Conservation (phyloP, 2,888 invertebrate genomes). For the Caenorhabditis angaria region DNA sequence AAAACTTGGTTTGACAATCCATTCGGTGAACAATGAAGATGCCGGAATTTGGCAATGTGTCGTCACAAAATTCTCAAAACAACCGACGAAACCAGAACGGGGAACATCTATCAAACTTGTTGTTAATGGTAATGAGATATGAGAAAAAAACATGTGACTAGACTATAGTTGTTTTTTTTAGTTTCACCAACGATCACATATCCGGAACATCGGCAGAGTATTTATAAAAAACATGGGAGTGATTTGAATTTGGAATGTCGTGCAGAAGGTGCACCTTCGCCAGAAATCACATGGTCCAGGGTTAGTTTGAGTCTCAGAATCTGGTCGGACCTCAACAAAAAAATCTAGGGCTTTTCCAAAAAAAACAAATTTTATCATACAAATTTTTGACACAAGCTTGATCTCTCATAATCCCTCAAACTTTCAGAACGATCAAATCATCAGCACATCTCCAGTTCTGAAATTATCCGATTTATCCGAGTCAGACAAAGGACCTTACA, state of each 20-base stretch:
- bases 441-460: slow-evolving; percentile 51
- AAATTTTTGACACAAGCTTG: no score
- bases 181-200: slow-evolving; percentile 44
- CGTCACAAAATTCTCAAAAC: slow-evolving; percentile 57
- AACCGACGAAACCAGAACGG: slow-evolving; percentile 52
- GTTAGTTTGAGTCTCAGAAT: slow-evolving; percentile 27
- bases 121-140: slow-evolving; percentile 52
- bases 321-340: not conserved
- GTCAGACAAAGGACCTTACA: slow-evolving; percentile 59
- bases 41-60: slow-evolving; percentile 64
- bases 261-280: slow-evolving; percentile 60
- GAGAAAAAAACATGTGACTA: not conserved
- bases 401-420: no score
- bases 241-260: slow-evolving; percentile 49
- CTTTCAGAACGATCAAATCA: slow-evolving; percentile 50
- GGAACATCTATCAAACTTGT: slow-evolving; percentile 58
- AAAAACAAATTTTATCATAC: not conserved
- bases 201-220: slow-evolving; percentile 28
- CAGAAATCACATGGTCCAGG: slow-evolving; percentile 63
- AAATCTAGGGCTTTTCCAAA: no score
- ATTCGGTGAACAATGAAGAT: slow-evolving; percentile 57
- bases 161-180: slow-evolving; percentile 22
- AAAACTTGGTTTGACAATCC: slow-evolving; percentile 66
- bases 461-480: slow-evolving; percentile 32
- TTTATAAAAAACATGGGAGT: slow-evolving; percentile 31